Evolutionary conservation across 2,113 vertebrate genomes (phyloP), one percentile per base, ranked within the genome.

Genomic region (Paedocypris sp.): DNA sequence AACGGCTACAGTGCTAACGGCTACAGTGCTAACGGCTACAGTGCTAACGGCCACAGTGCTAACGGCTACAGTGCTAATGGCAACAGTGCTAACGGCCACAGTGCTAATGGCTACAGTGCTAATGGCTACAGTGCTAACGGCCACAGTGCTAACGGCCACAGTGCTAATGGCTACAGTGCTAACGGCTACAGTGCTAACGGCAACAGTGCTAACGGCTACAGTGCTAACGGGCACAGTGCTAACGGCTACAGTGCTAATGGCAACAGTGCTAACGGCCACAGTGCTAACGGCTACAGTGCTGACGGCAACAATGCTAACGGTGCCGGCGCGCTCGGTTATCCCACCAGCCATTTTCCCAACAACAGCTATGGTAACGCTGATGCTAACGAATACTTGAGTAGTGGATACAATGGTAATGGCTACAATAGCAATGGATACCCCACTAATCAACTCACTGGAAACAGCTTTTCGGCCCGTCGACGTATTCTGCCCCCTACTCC

Each of bases 401-500:
- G 64, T 5, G 64, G 67, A 0, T 77, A 79, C 56, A 64, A 22
- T 4, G 4, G 22, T 3, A 76, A 83, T 5, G 69, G 63, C 13
- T 64, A 71, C 31, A 79, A 75, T 69, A 78, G 6, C 11, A 58
- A 52, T 3, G 49, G 49, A 42, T 58, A 45, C 26, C 43, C 31
- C 13, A 22, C 5, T 28, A 58, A 50, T 28, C 45, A 15, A 48
- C 29, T 36, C 59, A 61, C 3, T 9, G 33, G 46, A 2, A 61
- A 20, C 31, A 25, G 4, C 29, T 39, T 48, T 66, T 68, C 75
- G 0, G 83, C 86, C 7, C 79, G 77, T 3, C 72, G 89, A 51
- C 87, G 90, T 20, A 78, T 91, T 7, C 82, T 94, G 66, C 91
- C 91, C 29, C 86, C 87, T 4, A 94, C 90, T 0, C 90, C 91